Evolutionary conservation across 2,888 invertebrate genomes (phyloP), one percentile per base, ranked within the genome.

Genomic region (Agonopterix subpropinquella): DNA sequence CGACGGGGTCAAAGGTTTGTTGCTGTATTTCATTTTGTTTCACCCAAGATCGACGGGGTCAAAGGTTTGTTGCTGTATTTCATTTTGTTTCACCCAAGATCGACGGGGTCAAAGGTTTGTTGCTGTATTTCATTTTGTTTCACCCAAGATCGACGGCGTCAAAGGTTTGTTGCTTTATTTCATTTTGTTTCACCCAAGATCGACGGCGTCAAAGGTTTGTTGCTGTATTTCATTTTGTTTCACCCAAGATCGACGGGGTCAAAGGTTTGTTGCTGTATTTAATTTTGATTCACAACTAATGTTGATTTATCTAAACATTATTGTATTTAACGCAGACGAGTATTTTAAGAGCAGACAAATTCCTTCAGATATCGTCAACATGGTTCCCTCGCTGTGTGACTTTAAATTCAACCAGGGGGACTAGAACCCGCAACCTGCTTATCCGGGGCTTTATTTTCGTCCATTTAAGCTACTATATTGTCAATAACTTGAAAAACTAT

Each of bases 41-140:
- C 18, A 18, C 18, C 18, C 11, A 13, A 11, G 66, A 83, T 89
- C 4, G 85, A 87, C 49, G 88, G 89, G 1, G 80, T 89, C 49
- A 74, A 85, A 74, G 13, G 83, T 87, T 0, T 18, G 2, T 18
- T 18, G 18, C 3, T 18, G 18, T 18, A 3, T 2, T 2, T 18
- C 18, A 18, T 18, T 2, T 18, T 18, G 18, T 18, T 18, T 18
- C 18, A 18, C 18, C 9, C 37, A 37, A 37, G 37, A 37, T 5
- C 37, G 37, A 37, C 37, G 5, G 37, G 36, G 2, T 36, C 36
- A 36, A 36, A 36, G 36, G 36, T 36, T 8, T 13, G 13, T 13
- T 13, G n/a, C n/a, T n/a, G 36, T 9, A 2, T 8, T 36, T 9
- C 36, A 36, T 8, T 1, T 8, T 8, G 10, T 10, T 8, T 10